Base-by-base conservation (phyloP, 2,113 vertebrate species). In the Alethe castanea region DNA sequence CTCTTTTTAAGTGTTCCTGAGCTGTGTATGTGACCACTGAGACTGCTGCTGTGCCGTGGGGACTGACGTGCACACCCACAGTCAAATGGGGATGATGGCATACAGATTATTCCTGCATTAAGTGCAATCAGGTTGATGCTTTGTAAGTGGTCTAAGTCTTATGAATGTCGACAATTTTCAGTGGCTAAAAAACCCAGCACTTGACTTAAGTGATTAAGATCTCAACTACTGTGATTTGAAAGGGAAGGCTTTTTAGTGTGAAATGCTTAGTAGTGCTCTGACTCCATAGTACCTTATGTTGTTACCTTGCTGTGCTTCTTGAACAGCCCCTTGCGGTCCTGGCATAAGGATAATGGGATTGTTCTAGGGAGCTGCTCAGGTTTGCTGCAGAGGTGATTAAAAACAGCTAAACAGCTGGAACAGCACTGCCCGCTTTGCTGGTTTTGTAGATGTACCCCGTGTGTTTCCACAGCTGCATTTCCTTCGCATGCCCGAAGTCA, bases 381-480 rank as follows among this genome's bases (percentile, higher is more conserved):
- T 66, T 72, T 61, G 71, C 40, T 70, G 60, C 1, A 4, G 38
- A 66, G 47, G 69, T 10, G 56, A 59, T 5, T 45, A 50, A 62
- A 73, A 70, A 0, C 36, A 82, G 47, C 42, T 48, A 4, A 69
- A 29, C 15, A 64, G 57, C 36, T 65, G 82, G n/a, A 56, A 65
- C 24, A 2, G 22, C 0, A 0, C 1, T 24, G 67, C 24, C 19
- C 1, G 3, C 2, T 35, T 56, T 48, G 29, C 10, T 50, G 47
- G 11, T 48, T 84, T 22, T 0, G 4, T 42, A 26, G 50, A 20
- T 0, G 5, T 12, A 16, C 2, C 0, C 28, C 12, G 31, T 0
- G 2, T 18, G 36, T 44, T 92, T 64, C n/a, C 19, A 45, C 78
- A 54, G 47, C 54, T 62, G 35, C 1, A 0, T 36, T 77, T 81